phyloP scores from a whole-genome alignment of 2,113 vertebrate species.

The Sander lucioperca region DNA sequence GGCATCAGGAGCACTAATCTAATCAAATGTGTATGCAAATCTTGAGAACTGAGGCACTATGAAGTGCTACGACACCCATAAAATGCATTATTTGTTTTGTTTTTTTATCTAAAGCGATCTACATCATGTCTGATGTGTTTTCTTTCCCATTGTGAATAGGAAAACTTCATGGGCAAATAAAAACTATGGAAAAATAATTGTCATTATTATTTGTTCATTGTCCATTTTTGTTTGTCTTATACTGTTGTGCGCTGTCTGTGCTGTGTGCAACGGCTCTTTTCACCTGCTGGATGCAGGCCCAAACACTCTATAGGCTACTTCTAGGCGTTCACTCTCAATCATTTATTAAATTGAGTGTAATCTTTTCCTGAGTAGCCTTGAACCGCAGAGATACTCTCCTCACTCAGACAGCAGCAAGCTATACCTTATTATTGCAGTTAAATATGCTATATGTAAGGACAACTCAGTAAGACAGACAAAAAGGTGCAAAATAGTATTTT shows the following conservation, averaged over 20 bases:
- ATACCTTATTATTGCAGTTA: background rate
- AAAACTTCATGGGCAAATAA: background rate
- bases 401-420: background rate
- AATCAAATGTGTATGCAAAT: background rate
- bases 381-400: background rate
- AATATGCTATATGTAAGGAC: background rate
- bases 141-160: background rate
- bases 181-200: background rate
- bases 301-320: background rate
- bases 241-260: no score
- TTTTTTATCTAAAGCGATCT: background rate
- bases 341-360: slow-evolving; percentile 16
- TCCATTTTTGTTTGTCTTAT: background rate
- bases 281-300: background rate
- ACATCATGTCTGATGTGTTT: background rate
- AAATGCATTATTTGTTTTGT: background rate
- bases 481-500: background rate
- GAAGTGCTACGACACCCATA: background rate
- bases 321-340: background rate
- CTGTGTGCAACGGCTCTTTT: background rate
- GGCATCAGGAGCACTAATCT: background rate
- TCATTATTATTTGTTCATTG: background rate
- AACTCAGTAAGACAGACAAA: background rate
- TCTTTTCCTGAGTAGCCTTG: background rate
- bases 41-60: background rate